phyloP scores from a whole-genome alignment of 2,113 vertebrate genomes.

The Phoenicopterus ruber region DNA sequence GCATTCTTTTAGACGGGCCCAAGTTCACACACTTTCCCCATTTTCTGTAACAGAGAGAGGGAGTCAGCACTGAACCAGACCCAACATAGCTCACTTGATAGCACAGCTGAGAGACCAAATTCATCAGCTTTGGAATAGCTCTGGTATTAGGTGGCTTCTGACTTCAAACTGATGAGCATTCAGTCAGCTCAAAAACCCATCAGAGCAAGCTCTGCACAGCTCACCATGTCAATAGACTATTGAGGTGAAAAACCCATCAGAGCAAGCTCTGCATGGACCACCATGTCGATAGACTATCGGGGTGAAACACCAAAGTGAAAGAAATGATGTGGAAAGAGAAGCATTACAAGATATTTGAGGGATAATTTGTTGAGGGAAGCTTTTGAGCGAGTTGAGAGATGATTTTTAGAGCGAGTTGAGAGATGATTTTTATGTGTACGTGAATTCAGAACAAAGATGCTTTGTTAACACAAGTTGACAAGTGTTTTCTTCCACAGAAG shows the following conservation, averaged over 20 bases:
- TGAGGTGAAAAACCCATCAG: neutral
- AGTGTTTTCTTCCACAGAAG: neutral
- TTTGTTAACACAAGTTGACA: neutral
- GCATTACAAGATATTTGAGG: neutral
- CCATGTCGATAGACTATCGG: fast-evolving
- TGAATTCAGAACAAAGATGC: neutral
- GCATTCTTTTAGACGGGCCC: neutral
- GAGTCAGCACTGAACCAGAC: neutral
- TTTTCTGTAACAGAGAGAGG: neutral
- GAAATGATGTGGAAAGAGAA: neutral
- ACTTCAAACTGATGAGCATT: neutral
- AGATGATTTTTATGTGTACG: neutral
- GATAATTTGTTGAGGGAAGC: neutral
- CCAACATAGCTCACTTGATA: neutral
- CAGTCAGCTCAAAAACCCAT: neutral
- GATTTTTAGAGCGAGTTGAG: neutral
- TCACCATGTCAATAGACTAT: fast-evolving
- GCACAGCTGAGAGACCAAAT: neutral
- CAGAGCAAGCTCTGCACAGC: neutral
- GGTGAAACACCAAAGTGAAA: neutral
- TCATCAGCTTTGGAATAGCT: neutral
- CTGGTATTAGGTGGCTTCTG: neutral
- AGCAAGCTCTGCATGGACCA: neutral
- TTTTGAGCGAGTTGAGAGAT: neutral
- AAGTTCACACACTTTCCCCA: neutral